These are phyloP conservation scores for Lasiommata megera DNA, from an alignment of 2,888 invertebrate species.

Conservation along the genomic window DNA sequence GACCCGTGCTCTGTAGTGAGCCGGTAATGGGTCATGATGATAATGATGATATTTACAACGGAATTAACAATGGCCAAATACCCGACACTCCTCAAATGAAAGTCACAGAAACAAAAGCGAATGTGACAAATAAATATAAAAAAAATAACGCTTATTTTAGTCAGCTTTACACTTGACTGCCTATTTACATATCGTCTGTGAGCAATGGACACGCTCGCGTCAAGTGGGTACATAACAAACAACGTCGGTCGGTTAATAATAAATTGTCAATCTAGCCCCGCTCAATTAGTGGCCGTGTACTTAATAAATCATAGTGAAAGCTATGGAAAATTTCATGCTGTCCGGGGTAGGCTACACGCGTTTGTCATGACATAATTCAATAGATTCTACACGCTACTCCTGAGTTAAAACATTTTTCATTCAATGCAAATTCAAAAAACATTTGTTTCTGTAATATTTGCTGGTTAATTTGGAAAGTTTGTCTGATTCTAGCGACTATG, in stretches of 20 bases:
- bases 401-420: no score
- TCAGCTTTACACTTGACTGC: no score
- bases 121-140: neutral
- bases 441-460: no score
- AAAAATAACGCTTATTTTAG: neutral
- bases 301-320: conserved; percentile 29
- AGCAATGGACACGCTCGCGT: neutral
- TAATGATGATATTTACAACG: no score
- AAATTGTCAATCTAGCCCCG: conserved; percentile 26
- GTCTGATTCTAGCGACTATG: no score
- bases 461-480: no score
- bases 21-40: no score
- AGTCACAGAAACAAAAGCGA: neutral
- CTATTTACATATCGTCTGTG: neutral
- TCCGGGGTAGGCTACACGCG: neutral
- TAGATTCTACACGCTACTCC: no score
- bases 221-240: conserved; percentile 14
- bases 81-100: no score
- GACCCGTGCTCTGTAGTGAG: no score
- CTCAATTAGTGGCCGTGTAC: conserved; percentile 25
- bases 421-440: no score
- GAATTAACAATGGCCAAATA: no score
- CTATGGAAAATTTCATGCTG: conserved; percentile 20
- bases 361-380: neutral
- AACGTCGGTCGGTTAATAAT: conserved; percentile 27